Evolutionary conservation across 2,888 invertebrate genomes (phyloP), one percentile per base, ranked within the genome.

Genomic region (Erpobdella octoculata): DNA sequence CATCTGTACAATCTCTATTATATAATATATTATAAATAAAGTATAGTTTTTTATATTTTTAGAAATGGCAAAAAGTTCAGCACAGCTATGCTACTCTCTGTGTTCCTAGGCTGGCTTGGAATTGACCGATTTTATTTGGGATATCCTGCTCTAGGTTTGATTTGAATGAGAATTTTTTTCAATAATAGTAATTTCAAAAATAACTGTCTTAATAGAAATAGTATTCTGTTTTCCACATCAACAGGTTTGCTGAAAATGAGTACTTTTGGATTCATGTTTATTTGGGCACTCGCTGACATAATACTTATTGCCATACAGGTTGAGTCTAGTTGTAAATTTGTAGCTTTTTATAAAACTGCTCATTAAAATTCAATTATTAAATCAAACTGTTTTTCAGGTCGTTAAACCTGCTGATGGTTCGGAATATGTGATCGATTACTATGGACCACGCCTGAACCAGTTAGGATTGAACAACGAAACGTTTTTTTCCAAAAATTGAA

Each of bases 71-170:
- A 94, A 81, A 90, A 91, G 2, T 89, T 93, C 76, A 93, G 95
- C 82, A 91, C 92, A 70, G 90, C 97, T 0, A 85, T 98, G 61
- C 84, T 97, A 41, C 86, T 98, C 4, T 97, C 97, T 0, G 91
- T 98, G 67, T 98, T 98, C 82, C 86, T 97, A 72, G 98, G 98
- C 36, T 94, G 96, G 92, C 93, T 98, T 85, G 98, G 98, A 25
- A 87, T 92, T 33, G 98, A 98, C 82, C 86, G 98, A 74, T 96
- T 98, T 84, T 98, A 98, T 81, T 86, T 98, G n/a, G 98, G 98
- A 36, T 97, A 97, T 83, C 94, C 93, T 70, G 96, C 93, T 0
- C 88, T 97, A 76, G 97, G 85, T 83, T 35, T 21, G 38, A 15
- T 35, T 15, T 58, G 36, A 73, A 76, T 31, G 8, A n/a, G 28